Conservation (phyloP, 2,888 invertebrate genomes). For the Nesidiocoris tenuis region DNA sequence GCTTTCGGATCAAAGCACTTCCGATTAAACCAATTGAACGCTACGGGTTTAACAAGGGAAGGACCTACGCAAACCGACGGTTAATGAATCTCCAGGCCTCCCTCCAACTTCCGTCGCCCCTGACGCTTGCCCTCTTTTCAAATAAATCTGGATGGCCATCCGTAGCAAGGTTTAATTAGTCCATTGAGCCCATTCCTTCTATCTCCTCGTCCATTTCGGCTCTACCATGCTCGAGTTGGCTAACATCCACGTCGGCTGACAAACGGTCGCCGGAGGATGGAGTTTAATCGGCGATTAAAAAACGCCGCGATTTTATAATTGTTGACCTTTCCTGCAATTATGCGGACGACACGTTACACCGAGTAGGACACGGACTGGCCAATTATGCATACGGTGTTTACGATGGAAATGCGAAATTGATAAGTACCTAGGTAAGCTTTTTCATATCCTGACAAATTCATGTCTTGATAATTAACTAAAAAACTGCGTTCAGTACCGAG, state of each 20-base stretch:
- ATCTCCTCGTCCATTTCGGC: neutral
- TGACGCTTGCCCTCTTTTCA: constrained; percentile 24
- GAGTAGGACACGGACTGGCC: too few species aligned
- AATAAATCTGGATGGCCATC: constrained; percentile 29
- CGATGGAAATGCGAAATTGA: too few species aligned
- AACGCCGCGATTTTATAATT: too few species aligned
- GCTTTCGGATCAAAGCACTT: constrained; percentile 23
- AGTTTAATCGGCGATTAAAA: neutral
- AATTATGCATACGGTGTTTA: too few species aligned
- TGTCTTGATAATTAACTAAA: too few species aligned
- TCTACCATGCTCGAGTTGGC: neutral
- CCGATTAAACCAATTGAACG: constrained; percentile 19
- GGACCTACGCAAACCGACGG: constrained; percentile 24
- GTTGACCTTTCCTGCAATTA: too few species aligned
- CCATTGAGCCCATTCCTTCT: constrained; percentile 3
- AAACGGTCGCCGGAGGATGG: neutral
- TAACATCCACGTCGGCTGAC: neutral
- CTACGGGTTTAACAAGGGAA: constrained; percentile 23
- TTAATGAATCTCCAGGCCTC: constrained; percentile 17
- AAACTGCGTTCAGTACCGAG: too few species aligned
- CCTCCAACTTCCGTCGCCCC: neutral
- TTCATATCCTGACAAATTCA: too few species aligned
- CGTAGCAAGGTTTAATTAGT: constrained; percentile 28
- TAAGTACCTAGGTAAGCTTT: too few species aligned
- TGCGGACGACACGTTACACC: too few species aligned